Conservation (phyloP, 2,797 vertebrate species). For the Petrocephalus schoutedeni region DNA sequence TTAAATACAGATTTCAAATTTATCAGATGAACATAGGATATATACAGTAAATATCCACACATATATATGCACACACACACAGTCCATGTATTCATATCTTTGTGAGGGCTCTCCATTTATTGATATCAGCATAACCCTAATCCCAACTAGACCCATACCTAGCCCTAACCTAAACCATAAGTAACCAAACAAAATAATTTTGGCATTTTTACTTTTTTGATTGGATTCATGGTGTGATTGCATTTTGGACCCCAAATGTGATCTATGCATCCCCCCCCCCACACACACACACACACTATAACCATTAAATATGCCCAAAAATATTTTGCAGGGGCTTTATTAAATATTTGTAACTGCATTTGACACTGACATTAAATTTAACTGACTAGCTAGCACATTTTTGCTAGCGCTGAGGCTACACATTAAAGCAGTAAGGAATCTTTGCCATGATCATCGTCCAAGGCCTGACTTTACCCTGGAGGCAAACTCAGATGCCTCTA, state of each 20-base stretch:
- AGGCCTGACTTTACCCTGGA: conserved; percentile 29
- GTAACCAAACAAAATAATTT: no score
- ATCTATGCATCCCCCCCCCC: neutral
- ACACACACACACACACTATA: neutral
- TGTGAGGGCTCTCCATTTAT: no score
- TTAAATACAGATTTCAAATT: neutral
- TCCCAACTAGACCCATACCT: no score
- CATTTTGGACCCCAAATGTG: no score
- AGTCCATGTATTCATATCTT: no score
- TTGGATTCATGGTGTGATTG: no score
- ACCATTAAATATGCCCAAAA: neutral
- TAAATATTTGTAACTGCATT: conserved; percentile 36
- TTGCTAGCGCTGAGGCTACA: conserved; percentile 33
- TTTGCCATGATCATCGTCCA: conserved; percentile 39
- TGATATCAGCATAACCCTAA: no score
- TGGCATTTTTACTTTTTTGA: no score
- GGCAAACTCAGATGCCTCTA: conserved; percentile 30
- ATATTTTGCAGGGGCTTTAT: conserved; percentile 17
- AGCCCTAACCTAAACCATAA: no score
- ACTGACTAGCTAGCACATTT: conserved; percentile 44
- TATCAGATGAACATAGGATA: neutral
- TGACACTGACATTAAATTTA: conserved; percentile 36
- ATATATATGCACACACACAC: conserved; percentile 6
- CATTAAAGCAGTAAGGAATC: conserved; percentile 33
- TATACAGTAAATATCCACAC: neutral